These are phyloP conservation scores for Aphelenchoides fujianensis DNA, from an alignment of 1,140 invertebrate genomes.

Conservation along the genomic window DNA sequence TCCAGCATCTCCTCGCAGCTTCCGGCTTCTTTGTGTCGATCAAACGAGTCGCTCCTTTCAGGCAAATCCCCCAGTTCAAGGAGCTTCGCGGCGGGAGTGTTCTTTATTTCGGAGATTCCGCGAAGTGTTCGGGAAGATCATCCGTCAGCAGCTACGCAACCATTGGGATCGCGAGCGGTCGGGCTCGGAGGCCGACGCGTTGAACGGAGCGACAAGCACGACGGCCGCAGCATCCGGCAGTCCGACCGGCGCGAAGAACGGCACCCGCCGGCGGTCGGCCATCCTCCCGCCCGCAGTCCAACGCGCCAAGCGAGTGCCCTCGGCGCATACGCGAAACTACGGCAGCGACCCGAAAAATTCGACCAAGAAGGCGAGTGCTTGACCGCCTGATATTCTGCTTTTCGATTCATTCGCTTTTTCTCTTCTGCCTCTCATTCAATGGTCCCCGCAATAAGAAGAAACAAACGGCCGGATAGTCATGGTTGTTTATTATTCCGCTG, in stretches of 20 bases:
- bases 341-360: too few species aligned
- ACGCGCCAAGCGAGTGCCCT: too few species aligned
- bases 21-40: not conserved
- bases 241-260: not conserved
- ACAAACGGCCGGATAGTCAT: too few species aligned
- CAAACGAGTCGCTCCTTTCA: conserved; percentile 22
- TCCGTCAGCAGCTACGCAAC: conserved; percentile 21
- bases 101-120: conserved; percentile 27
- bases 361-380: too few species aligned
- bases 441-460: too few species aligned
- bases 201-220: not conserved
- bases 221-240: not conserved
- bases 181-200: not conserved
- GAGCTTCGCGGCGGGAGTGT: conserved; percentile 27
- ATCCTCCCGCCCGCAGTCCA: not conserved
- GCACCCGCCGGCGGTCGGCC: not conserved
- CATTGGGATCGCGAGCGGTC: conserved; percentile 25
- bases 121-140: conserved; percentile 17
- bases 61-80: conserved; percentile 52
- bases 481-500: too few species aligned
- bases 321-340: too few species aligned
- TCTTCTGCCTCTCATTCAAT: too few species aligned
- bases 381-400: too few species aligned
- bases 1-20: too few species aligned
- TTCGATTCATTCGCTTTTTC: too few species aligned